phyloP scores from a whole-genome alignment of 2,888 invertebrate genomes.

The Sinohyriopsis cumingii region DNA sequence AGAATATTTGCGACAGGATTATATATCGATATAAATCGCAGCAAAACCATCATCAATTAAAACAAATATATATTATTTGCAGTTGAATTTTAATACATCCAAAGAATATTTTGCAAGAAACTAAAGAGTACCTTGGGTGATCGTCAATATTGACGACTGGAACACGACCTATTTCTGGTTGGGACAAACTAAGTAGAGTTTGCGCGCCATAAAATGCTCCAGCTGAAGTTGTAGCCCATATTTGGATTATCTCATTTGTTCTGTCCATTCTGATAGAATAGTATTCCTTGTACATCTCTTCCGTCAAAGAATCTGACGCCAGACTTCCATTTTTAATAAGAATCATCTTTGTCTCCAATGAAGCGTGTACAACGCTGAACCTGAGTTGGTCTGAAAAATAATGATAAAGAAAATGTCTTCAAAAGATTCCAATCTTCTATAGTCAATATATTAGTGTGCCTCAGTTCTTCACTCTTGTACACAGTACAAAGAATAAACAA shows the following conservation, averaged over 20 bases:
- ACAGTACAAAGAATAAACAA: no score
- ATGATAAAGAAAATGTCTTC: no score
- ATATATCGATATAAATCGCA: no score
- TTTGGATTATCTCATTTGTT: slow-evolving; percentile 25
- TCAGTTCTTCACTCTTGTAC: no score
- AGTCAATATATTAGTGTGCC: no score
- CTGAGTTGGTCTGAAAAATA: slow-evolving; percentile 3
- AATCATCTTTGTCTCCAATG: background rate
- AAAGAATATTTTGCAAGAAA: no score
- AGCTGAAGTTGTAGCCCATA: slow-evolving; percentile 34
- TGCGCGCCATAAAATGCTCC: slow-evolving; percentile 60
- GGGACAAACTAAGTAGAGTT: slow-evolving; percentile 42
- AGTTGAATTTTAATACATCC: no score
- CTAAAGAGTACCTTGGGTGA: slow-evolving; percentile 34
- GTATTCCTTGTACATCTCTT: slow-evolving; percentile 24
- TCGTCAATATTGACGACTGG: slow-evolving; percentile 26
- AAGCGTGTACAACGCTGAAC: background rate
- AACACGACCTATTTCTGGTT: slow-evolving; percentile 6
- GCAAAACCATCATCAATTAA: no score
- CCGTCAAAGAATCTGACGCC: background rate
- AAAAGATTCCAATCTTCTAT: no score
- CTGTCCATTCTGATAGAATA: slow-evolving; percentile 42
- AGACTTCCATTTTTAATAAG: background rate
- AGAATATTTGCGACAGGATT: no score
- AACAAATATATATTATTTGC: no score